Conservation (phyloP, 30 jellyfish, hydroid and myxozoan genomes). For the Cassiopea andromeda region DNA sequence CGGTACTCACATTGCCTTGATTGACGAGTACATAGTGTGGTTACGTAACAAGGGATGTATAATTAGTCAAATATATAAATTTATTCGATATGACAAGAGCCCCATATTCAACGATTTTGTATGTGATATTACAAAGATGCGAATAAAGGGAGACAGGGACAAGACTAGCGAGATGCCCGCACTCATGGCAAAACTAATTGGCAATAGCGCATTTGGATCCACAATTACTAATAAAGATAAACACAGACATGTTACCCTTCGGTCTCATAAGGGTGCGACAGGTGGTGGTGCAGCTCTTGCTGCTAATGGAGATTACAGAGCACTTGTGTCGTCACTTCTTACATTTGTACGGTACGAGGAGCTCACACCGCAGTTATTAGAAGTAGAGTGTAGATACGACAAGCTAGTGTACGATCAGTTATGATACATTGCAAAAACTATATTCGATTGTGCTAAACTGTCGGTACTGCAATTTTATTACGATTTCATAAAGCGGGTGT, state of each 20-base stretch:
- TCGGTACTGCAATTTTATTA: background rate
- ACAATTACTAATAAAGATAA: constrained; percentile 1
- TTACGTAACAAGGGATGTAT: too few species aligned
- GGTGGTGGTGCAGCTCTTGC: background rate
- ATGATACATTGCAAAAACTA: background rate
- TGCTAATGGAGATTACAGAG: background rate
- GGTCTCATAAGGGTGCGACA: too few species aligned
- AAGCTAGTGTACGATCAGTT: background rate
- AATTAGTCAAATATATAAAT: background rate
- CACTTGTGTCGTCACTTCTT: background rate
- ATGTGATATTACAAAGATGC: too few species aligned
- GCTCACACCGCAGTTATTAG: background rate
- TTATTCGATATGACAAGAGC: background rate
- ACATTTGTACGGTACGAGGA: background rate
- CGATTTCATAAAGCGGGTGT: background rate
- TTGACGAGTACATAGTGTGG: background rate
- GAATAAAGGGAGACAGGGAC: too few species aligned
- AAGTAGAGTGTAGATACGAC: too few species aligned
- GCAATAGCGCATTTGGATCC: background rate
- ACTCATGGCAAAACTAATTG: too few species aligned
- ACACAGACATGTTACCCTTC: too few species aligned
- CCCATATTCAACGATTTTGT: too few species aligned
- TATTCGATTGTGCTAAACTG: background rate
- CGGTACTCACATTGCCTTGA: background rate
- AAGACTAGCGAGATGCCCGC: too few species aligned